phyloP scores from a whole-genome alignment of 2,113 vertebrate genomes.

The Picathartes gymnocephalus region DNA sequence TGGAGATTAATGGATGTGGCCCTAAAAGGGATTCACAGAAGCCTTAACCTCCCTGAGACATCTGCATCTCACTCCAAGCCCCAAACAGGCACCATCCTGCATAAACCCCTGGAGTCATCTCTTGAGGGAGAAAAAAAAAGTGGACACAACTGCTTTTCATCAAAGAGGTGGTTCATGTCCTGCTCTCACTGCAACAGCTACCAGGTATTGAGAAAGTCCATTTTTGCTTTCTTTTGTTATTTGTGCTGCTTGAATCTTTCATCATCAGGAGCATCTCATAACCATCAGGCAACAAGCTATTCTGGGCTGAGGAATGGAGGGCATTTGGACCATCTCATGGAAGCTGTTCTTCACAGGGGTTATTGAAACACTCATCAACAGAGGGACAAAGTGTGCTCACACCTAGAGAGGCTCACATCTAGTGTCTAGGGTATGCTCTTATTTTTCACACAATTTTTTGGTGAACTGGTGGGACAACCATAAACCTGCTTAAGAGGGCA shows the following conservation, averaged over 20 bases:
- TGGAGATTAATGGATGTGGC: neutral
- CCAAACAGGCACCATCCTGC: neutral
- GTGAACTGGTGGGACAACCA: neutral
- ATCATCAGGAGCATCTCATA: neutral
- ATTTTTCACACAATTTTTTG: neutral
- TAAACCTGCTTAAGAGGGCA: neutral
- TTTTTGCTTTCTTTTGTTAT: neutral
- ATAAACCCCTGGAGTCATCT: neutral
- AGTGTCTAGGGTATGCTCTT: neutral
- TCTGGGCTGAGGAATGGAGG: slow-evolving; percentile 47
- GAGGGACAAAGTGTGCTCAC: neutral
- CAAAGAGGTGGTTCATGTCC: neutral
- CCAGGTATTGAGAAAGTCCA: neutral
- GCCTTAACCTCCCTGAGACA: neutral
- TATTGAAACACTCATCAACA: neutral
- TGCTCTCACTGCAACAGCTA: neutral
- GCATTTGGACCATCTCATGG: neutral
- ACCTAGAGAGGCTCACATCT: neutral
- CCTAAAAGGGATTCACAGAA: neutral
- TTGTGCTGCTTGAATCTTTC: neutral
- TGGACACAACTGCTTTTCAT: neutral
- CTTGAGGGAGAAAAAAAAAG: neutral
- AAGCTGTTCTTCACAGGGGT: neutral
- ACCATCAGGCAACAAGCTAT: slow-evolving; percentile 33
- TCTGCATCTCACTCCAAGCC: neutral